Base-by-base conservation (phyloP, 2,797 vertebrate species). In the Phoeniculus purpureus region DNA sequence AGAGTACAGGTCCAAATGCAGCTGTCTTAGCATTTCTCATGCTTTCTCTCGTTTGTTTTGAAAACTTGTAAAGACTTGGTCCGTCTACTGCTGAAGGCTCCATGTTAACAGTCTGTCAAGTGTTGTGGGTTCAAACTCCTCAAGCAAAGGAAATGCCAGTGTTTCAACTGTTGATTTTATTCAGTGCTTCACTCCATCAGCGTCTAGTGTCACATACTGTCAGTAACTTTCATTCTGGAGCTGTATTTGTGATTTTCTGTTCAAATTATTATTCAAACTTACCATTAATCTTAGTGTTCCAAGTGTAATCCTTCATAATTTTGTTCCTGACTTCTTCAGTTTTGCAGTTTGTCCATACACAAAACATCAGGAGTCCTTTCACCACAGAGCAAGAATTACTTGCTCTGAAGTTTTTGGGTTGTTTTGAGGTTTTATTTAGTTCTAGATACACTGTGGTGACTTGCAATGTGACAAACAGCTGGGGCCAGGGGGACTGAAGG, bases 1-100 rank as follows among this genome's bases (percentile, higher is more conserved):
- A n/a, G 78, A 66, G 71, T 94, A 10, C 72, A 74, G 92, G 80
- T 85, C 50, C 20, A 73, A 81, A 85, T 92, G 71, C 91, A 90
- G 37, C 23, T 90, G 54, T 11, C 2, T 58, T 79, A 85, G 71
- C 29, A 29, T 47, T 94, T 94, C 51, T 88, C 3, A 0, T 68
- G 68, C 37, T 34, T 88, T 68, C 61, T 91, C 23, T 54, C 75
- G 18, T 70, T 4, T 48, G 9, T 75, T 54, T 81, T 45, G 43
- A 72, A 75, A 66, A 66, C 72, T 66, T 82, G 32, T 48, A 25
- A 75, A 80, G 59, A 48, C 8, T 62, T 70, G 10, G 34, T 20
- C 54, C 43, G 32, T 51, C 34, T 65, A 1, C 45, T 34, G 55
- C 79, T 94, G 50, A 31, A 37, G 80, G 48, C 34, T 77, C 43